Conservation (phyloP, 2,888 invertebrate species). For the Morpho achilles region DNA sequence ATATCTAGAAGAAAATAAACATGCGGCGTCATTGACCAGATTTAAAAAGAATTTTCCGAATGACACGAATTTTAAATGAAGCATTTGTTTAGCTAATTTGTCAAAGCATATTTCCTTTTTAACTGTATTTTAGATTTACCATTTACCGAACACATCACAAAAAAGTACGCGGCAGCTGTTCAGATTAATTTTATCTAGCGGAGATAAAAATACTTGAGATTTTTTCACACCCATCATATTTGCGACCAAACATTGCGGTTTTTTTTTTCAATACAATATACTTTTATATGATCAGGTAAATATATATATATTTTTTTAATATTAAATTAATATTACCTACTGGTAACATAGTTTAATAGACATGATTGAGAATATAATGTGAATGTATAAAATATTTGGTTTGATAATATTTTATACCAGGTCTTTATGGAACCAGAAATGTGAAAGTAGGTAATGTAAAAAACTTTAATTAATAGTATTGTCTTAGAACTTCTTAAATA, state of each 20-base stretch:
- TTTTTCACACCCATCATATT: slow-evolving; percentile 44
- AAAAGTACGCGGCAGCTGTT: slow-evolving; percentile 52
- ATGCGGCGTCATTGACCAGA: slow-evolving; percentile 2
- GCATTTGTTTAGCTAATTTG: slow-evolving; percentile 22
- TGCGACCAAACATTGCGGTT: slow-evolving; percentile 20
- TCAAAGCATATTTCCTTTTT: slow-evolving; percentile 20
- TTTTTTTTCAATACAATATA: slow-evolving; percentile 5
- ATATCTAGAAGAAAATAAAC: background rate
- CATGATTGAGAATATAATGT: too few relatives aligned
- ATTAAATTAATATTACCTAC: too few relatives aligned
- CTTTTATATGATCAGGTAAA: background rate
- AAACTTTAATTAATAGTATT: too few relatives aligned
- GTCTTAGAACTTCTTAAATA: too few relatives aligned
- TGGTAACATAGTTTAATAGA: too few relatives aligned
- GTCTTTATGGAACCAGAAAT: too few relatives aligned
- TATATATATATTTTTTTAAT: too few relatives aligned
- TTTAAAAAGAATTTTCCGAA: slow-evolving; percentile 5
- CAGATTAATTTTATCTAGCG: slow-evolving; percentile 53
- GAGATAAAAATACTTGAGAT: slow-evolving; percentile 44
- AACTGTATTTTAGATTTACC: slow-evolving; percentile 24
- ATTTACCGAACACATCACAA: slow-evolving; percentile 20
- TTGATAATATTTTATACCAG: too few relatives aligned
- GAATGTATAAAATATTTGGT: too few relatives aligned
- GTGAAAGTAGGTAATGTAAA: too few relatives aligned
- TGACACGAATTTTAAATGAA: slow-evolving; percentile 16